Conservation (phyloP, 2,888 invertebrate genomes). For the Agonopterix arenella region DNA sequence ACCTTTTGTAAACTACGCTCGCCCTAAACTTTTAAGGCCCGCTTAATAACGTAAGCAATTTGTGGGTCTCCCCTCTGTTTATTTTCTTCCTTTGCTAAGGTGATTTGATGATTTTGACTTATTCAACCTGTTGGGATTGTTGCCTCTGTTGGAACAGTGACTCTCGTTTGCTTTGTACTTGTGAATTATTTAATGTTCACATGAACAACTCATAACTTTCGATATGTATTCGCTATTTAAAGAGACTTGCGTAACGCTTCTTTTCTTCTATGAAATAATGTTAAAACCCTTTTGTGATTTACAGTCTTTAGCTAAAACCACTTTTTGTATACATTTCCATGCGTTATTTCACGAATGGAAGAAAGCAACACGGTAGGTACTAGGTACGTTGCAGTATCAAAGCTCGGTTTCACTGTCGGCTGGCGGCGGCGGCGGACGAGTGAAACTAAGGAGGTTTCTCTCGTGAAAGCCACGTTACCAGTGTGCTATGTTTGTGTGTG, state of each 20-base stretch:
- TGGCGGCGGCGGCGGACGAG: slow-evolving; percentile 26
- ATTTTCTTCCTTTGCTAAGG: slow-evolving; percentile 64
- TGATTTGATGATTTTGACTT: slow-evolving; percentile 76
- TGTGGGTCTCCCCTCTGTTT: slow-evolving; percentile 66
- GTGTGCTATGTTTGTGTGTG: slow-evolving; percentile 18
- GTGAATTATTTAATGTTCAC: slow-evolving; percentile 29
- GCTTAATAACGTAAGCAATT: slow-evolving; percentile 73
- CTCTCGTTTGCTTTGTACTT: slow-evolving; percentile 20
- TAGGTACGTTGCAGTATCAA: slow-evolving; percentile 16
- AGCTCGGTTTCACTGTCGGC: slow-evolving; percentile 46
- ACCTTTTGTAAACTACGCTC: slow-evolving; percentile 68
- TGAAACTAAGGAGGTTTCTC: slow-evolving; percentile 64
- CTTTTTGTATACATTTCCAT: background rate
- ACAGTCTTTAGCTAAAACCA: no score
- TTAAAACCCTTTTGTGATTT: background rate
- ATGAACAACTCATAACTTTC: background rate
- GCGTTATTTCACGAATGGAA: slow-evolving; percentile 1
- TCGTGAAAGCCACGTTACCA: slow-evolving; percentile 60
- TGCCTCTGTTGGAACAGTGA: slow-evolving; percentile 24
- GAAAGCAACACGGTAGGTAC: background rate
- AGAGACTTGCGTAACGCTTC: no score
- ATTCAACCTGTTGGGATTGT: slow-evolving; percentile 59
- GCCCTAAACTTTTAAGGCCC: slow-evolving; percentile 72
- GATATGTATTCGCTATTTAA: no score
- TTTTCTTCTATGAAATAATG: background rate